These are phyloP conservation scores for Oryzias celebensis DNA, from an alignment of 2,113 vertebrate genomes.

Conservation along the genomic window DNA sequence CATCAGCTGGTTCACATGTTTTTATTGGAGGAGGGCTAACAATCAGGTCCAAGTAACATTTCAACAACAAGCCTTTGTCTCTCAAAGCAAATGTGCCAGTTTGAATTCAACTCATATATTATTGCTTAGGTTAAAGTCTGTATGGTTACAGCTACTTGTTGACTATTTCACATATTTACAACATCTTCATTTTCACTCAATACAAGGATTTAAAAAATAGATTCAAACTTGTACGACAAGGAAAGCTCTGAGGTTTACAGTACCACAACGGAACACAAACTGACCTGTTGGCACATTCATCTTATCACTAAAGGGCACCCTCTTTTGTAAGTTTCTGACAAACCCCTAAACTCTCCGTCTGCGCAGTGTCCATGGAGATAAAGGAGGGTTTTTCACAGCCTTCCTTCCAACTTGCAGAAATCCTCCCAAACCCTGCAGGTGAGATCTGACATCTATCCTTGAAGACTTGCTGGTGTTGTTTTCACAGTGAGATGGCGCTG, in stretches of 20 bases:
- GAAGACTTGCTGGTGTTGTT: conserved; percentile 39
- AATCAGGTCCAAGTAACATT: conserved; percentile 32
- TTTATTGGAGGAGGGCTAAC: conserved; percentile 58
- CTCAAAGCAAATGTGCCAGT: conserved; percentile 30
- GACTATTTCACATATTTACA: conserved; percentile 67
- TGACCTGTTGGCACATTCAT: conserved; percentile 46
- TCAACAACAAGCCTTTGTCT: conserved; percentile 3
- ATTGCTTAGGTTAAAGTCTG: conserved; percentile 27
- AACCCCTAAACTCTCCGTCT: not conserved
- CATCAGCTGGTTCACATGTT: conserved; percentile 30
- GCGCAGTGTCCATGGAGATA: conserved; percentile 6
- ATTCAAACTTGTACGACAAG: conserved; percentile 42
- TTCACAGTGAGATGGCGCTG: conserved; percentile 68
- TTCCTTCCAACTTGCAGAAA: conserved; percentile 24
- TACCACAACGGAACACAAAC: conserved; percentile 37
- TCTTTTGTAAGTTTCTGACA: conserved; percentile 3
- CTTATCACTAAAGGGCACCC: conserved; percentile 21
- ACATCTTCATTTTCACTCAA: conserved; percentile 27
- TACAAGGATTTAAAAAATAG: conserved; percentile 45
- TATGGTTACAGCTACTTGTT: conserved; percentile 40
- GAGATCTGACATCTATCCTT: conserved; percentile 7
- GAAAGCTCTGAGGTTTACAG: conserved; percentile 33
- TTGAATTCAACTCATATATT: conserved; percentile 26
- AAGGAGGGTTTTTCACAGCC: conserved; percentile 3
- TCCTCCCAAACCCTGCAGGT: conserved; percentile 12